Percentiles rank a stretch among this genome's conserved stretches.
phyloP scores from a whole-genome alignment of 2,113 vertebrate species.

The Hyla sarda region DNA sequence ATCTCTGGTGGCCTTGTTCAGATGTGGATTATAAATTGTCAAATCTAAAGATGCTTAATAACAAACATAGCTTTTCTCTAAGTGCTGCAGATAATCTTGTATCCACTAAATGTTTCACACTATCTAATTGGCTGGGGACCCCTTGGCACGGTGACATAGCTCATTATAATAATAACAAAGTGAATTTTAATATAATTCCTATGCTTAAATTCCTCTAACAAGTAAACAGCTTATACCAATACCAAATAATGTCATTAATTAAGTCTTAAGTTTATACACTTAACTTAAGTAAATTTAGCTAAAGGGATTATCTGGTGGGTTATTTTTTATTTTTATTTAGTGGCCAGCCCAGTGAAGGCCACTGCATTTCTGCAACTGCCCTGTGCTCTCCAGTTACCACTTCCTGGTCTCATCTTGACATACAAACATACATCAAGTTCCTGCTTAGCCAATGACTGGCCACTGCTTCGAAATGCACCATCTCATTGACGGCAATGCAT shows the following conservation, averaged over 20 bases:
- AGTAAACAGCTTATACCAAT: slow-evolving; percentile 11
- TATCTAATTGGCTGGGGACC: neutral
- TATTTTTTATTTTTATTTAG: too few species aligned
- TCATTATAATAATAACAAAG: slow-evolving; percentile 29
- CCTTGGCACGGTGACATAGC: slow-evolving; percentile 18
- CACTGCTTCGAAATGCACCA: too few species aligned
- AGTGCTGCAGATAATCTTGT: neutral
- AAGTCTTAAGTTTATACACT: neutral
- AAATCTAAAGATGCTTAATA: slow-evolving; percentile 6
- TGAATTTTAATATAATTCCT: neutral
- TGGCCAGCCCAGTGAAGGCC: too few species aligned
- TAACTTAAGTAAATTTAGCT: neutral
- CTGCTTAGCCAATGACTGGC: too few species aligned
- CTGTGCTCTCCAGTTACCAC: too few species aligned
- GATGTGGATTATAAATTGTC: slow-evolving; percentile 21
- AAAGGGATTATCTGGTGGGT: too few species aligned
- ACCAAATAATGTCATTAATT: slow-evolving; percentile 6
- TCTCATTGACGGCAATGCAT: too few species aligned
- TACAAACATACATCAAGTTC: neutral
- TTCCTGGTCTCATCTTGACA: too few species aligned
- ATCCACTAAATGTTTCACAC: neutral
- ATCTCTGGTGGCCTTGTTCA: neutral
- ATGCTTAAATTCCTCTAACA: slow-evolving; percentile 5
- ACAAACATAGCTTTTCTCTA: slow-evolving; percentile 9
- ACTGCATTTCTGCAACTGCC: too few species aligned